Evolutionary conservation across 1,140 invertebrate genomes (phyloP).

Genomic region (Caenorhabditis briggsae): DNA sequence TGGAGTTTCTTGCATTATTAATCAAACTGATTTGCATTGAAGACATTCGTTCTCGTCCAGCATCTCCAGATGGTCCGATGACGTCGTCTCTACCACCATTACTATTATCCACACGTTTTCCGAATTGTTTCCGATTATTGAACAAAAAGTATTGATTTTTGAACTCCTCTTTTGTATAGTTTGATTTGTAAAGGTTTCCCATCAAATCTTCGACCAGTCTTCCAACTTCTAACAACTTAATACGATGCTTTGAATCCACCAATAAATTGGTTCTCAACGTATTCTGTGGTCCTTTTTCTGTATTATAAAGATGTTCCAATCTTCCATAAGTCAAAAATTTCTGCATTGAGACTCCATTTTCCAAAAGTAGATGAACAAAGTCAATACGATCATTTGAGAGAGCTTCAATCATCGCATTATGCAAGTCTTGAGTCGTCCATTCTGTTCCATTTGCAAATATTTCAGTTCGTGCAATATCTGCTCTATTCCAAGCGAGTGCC

Average conservation of each 20-base stretch:
- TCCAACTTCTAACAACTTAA: conserved; percentile 78
- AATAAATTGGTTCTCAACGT: conserved; percentile 46
- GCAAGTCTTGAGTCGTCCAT: conserved; percentile 88
- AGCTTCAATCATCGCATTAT: conserved; percentile 98
- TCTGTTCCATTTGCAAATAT: conserved; percentile 85
- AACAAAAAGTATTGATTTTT: conserved; percentile 67
- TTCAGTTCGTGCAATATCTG: conserved; percentile 91
- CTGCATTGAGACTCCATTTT: conserved; percentile 98
- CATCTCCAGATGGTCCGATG: conserved; percentile 40
- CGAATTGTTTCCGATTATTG: conserved; percentile 59
- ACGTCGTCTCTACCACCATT: conserved; percentile 31
- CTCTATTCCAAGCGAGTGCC: conserved; percentile 96
- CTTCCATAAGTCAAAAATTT: conserved; percentile 94
- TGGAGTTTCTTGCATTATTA: conserved; percentile 56
- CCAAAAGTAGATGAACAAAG: conserved; percentile 91
- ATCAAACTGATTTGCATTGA: conserved; percentile 47
- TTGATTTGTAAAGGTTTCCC: conserved; percentile 79
- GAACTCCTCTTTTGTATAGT: conserved; percentile 79
- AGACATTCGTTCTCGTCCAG: conserved; percentile 39
- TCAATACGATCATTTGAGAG: conserved; percentile 94
- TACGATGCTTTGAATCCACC: conserved; percentile 32
- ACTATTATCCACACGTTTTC: conserved; percentile 29
- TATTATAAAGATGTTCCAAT: conserved; percentile 96
- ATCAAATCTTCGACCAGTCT: conserved; percentile 79
- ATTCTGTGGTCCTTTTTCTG: conserved; percentile 76